Evolutionary conservation across 2,113 vertebrate species (phyloP).

Genomic region (Cromileptes altivelis): DNA sequence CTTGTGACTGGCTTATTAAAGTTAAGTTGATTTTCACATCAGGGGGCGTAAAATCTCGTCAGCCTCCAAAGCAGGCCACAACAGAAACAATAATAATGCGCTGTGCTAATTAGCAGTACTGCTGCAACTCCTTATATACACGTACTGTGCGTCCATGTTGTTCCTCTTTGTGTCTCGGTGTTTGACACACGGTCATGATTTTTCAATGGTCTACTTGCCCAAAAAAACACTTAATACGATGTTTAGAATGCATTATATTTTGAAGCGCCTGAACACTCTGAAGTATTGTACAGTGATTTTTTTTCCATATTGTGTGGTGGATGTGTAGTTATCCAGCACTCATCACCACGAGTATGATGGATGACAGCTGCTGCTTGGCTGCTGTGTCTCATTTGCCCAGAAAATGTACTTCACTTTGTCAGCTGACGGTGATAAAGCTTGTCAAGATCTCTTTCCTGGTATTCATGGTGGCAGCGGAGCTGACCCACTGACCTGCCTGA

Average conservation of each 20-base stretch:
- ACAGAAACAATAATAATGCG: not conserved
- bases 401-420: slow-evolving; percentile 71
- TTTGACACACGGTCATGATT: slow-evolving; percentile 34
- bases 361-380: slow-evolving; percentile 59
- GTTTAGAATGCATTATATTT: slow-evolving; percentile 32
- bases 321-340: slow-evolving; percentile 53
- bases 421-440: slow-evolving; percentile 68
- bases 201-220: slow-evolving; percentile 26
- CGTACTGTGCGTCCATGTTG: slow-evolving; percentile 6
- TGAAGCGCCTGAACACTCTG: slow-evolving; percentile 18
- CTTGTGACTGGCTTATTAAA: not conserved
- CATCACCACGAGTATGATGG: slow-evolving; percentile 54
- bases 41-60: not conserved
- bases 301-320: slow-evolving; percentile 22
- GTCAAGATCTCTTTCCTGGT: slow-evolving; percentile 57
- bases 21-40: slow-evolving; percentile 24
- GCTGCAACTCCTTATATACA: slow-evolving; percentile 13
- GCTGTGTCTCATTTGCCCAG: slow-evolving; percentile 67
- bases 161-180: not conserved
- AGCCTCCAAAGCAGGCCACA: not conserved
- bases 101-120: slow-evolving; percentile 13
- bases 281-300: slow-evolving; percentile 20
- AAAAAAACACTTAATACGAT: slow-evolving; percentile 29
- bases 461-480: slow-evolving; percentile 9
- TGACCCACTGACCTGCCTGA: slow-evolving; percentile 53